Evolutionary conservation across 2,888 invertebrate species (phyloP), one percentile per base, ranked within the genome.

Genomic region (Seira sanloemensis): DNA sequence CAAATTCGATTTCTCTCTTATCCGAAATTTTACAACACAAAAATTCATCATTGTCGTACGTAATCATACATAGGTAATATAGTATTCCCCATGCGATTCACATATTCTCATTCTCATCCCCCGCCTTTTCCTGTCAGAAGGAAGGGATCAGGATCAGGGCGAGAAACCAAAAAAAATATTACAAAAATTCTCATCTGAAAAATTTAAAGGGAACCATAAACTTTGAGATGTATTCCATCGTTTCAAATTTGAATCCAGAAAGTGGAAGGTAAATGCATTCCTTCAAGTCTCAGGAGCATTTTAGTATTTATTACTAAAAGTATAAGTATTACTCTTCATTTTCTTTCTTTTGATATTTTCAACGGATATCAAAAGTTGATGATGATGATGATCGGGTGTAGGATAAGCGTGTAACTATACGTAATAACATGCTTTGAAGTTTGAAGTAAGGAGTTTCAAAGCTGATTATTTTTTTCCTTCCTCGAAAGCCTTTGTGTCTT

Each of bases 401-500:
- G 62, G 62, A 62, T 62, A 62, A 62, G 62, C 62, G 62, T 62
- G n/a, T n/a, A n/a, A n/a, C n/a, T n/a, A n/a, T n/a, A n/a, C n/a
- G n/a, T n/a, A 62, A 62, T 62, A 62, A 62, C 62, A 62, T 62
- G 62, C 21, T 62, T 62, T 62, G 21, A 9, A n/a, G n/a, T n/a
- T n/a, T n/a, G n/a, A n/a, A n/a, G n/a, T n/a, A n/a, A n/a, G n/a
- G n/a, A n/a, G n/a, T n/a, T 23, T n/a, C 23, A 62, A 62, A 62
- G 62, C 62, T 23, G 19, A 62, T 62, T 62, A 62, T 74, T 54
- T 54, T 19, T 72, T 50, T 26, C 65, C 58, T 69, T 77, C 62
- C 27, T 37, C 16, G 62, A 73, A 72, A 66, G 50, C 72, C 66
- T 37, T 72, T 46, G 16, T 66, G n/a, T n/a, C n/a, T n/a, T n/a